A percentile compares a stretch with the other conserved stretches of the same genome.
Conservation (phyloP, 2,113 vertebrate species). For the Phaethon lepturus region DNA sequence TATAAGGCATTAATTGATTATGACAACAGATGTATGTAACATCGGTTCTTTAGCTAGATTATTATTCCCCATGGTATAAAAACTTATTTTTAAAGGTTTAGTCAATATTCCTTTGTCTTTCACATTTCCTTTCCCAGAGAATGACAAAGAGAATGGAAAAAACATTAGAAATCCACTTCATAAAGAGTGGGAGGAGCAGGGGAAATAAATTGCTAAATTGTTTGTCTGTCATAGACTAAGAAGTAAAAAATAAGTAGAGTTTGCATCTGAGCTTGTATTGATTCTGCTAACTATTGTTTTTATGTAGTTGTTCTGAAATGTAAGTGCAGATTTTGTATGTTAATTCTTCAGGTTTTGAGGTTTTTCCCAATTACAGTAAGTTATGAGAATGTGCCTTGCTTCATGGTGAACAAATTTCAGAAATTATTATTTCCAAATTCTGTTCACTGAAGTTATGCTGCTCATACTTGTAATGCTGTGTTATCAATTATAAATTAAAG, state of each 20-base stretch:
- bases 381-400: background rate
- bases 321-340: background rate
- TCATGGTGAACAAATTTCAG: background rate
- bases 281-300: background rate
- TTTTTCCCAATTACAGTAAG: background rate
- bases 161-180: background rate
- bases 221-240: accelerated
- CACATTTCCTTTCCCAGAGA: background rate
- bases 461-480: background rate
- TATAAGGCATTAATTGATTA: background rate
- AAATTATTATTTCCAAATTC: background rate
- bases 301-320: background rate
- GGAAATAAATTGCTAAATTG: background rate
- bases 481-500: background rate
- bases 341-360: background rate
- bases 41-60: background rate
- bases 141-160: background rate
- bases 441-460: background rate
- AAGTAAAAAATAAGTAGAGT: background rate
- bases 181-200: background rate
- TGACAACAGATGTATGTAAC: background rate
- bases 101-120: conserved; percentile 2
- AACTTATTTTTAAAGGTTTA: background rate
- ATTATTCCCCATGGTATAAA: background rate
- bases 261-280: background rate